Evolutionary conservation across 2,113 vertebrate species (phyloP), one percentile per base, ranked within the genome.

Genomic region (Hemiprocne comata): DNA sequence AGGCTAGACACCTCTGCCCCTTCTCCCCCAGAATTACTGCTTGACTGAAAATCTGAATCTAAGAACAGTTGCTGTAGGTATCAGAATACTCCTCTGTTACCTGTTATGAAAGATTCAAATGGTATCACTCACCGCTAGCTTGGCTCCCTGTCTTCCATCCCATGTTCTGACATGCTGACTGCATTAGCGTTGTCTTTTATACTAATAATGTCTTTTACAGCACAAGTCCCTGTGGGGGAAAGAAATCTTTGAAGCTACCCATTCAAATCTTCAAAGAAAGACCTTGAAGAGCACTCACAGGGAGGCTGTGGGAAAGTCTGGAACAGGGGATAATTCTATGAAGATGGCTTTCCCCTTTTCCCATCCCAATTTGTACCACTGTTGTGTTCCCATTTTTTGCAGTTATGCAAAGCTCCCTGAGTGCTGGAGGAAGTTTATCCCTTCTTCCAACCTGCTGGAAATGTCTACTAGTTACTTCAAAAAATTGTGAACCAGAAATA

Each of bases 191-290:
- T 87, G 83, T 72, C 83, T 89, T 78, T 90, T 62, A 82, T 9
- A 87, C 54, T 77, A 64, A 60, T 6, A 91, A 74, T 67, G 54
- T 46, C 38, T 89, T 89, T 90, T 61, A 85, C 36, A 90, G 73
- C 65, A 90, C 34, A 93, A 51, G 20, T 93, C 87, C 66, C 89
- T 2, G 4, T n/a, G n/a, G 73, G 72, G 46, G 28, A 71, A 79
- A 74, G 40, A 85, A 93, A 80, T 72, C 79, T 94, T 85, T 84
- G 86, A 91, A 94, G 67, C 72, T 58, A 80, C 26, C 13, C 85
- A 77, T 72, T 89, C 61, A 67, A 88, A 90, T 92, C 73, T 93
- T 95, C 94, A 94, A 89, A 96, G 91, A 66, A 83, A 57, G 80
- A 94, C 77, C 77, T 86, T 82, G 70, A 91, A 91, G 71, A 70